Base-by-base conservation (phyloP, 1,140 invertebrate genomes). In the Manduca sexta region DNA sequence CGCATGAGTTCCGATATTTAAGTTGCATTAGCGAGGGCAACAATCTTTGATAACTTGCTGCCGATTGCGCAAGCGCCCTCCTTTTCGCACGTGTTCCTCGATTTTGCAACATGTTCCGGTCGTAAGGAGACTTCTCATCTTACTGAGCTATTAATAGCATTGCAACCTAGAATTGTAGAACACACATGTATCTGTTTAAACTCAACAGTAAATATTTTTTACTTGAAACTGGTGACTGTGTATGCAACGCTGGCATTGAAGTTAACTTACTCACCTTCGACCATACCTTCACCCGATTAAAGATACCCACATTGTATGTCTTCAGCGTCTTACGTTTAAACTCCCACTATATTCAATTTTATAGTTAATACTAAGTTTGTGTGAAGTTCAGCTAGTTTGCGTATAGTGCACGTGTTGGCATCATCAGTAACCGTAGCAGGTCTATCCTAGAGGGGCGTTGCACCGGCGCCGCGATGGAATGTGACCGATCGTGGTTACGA, bases 401-500 rank as follows among this genome's bases (percentile, higher is more conserved):
- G 21, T 26, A 51, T n/a, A 33, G 18, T 35, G 26, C 47, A 40
- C 46, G 39, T 54, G 48, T 39, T 47, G 39, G 49, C 45, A 63
- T 69, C 64, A 77, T 77, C 63, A 73, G 67, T 69, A 77, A 66
- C 59, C 71, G 52, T 55, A 52, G 60, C 68, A 83, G 71, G 65
- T 72, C 73, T 68, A 69, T 72, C 54, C 64, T 56, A 50, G 46
- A 52, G 63, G 77, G 80, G 74, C 80, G 68, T 77, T 84, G 80
- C 75, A 76, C 77, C 54, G 51, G 63, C 41, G 58, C 49, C 54
- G 62, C 74, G 67, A 65, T 69, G 79, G 80, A 81, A 84, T 84
- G 77, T 52, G 66, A 66, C 73, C 67, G 76, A 78, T 74, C 71
- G 73, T 74, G 66, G 66, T 84, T 78, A 75, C 74, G 77, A 81